These are phyloP conservation scores for Julus scanicus DNA, from an alignment of 2,888 invertebrate species.

Conservation along the genomic window DNA sequence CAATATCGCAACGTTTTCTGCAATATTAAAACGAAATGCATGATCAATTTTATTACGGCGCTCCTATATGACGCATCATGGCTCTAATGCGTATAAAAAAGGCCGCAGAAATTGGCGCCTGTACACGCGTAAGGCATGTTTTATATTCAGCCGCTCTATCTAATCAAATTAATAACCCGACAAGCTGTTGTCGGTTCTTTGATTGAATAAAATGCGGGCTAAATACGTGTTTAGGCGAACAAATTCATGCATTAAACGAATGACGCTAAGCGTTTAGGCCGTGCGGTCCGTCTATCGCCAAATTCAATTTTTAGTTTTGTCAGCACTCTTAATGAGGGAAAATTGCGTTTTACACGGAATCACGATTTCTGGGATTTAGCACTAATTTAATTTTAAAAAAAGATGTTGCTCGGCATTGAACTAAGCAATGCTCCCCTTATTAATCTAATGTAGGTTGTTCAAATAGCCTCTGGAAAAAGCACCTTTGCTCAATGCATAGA, in stretches of 20 bases:
- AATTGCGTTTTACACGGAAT: not conserved
- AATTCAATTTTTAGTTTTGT: not conserved
- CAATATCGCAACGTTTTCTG: conserved; percentile 22
- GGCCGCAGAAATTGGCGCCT: not conserved
- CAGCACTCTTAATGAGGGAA: not conserved
- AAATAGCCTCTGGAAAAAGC: too few species aligned
- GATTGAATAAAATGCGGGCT: conserved; percentile 26
- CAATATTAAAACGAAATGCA: conserved; percentile 27
- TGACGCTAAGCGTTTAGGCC: not conserved
- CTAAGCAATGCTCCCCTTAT: not conserved
- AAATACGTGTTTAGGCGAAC: conserved; percentile 24
- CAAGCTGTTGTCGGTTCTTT: conserved; percentile 27
- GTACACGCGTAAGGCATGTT: not conserved
- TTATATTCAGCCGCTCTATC: not conserved
- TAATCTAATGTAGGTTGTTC: too few species aligned
- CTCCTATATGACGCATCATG: conserved; percentile 13
- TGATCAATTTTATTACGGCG: conserved; percentile 27
- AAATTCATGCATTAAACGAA: not conserved
- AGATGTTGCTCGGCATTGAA: not conserved
- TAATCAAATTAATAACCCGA: conserved; percentile 33
- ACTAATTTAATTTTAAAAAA: not conserved
- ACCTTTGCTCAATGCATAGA: too few species aligned
- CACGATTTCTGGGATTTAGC: not conserved
- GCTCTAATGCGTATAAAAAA: not conserved
- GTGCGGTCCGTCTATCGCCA: not conserved